Conservation (phyloP, 2,113 vertebrate species). For the Tinamus guttatus region DNA sequence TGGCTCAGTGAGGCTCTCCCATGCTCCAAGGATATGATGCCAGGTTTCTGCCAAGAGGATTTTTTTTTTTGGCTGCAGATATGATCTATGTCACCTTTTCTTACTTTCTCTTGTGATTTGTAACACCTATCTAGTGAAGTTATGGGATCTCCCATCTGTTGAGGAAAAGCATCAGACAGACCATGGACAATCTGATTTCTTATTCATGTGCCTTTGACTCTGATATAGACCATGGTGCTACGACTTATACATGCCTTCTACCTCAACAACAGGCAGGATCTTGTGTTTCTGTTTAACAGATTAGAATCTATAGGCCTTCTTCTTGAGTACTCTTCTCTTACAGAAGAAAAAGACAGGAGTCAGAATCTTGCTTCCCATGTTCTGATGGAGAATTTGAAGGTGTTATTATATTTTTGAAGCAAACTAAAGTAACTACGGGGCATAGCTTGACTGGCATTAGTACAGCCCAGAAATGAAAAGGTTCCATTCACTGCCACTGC, state of each 20-base stretch:
- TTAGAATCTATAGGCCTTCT: not conserved
- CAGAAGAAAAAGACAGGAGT: rapidly evolving
- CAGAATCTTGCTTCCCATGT: not conserved
- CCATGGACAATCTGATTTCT: not conserved
- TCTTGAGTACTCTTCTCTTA: not conserved
- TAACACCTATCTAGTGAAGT: not conserved
- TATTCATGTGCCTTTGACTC: not conserved
- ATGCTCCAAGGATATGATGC: not conserved
- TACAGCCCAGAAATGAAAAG: too few relatives aligned
- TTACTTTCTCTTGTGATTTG: not conserved
- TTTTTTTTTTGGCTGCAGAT: not conserved
- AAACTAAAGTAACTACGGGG: too few relatives aligned
- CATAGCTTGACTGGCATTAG: too few relatives aligned
- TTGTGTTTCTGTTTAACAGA: not conserved
- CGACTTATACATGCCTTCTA: rapidly evolving
- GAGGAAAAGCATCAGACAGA: not conserved
- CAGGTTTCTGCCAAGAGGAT: rapidly evolving
- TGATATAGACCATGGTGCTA: not conserved
- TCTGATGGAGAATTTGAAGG: not conserved
- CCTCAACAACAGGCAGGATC: rapidly evolving
- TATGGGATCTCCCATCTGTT: not conserved
- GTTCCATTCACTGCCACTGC: too few relatives aligned
- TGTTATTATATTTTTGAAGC: not conserved
- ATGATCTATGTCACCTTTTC: not conserved
- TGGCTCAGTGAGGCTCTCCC: not conserved